Evolutionary conservation across 2,113 vertebrate species (phyloP), one percentile per base, ranked within the genome.

Genomic region (Sturnira hondurensis): DNA sequence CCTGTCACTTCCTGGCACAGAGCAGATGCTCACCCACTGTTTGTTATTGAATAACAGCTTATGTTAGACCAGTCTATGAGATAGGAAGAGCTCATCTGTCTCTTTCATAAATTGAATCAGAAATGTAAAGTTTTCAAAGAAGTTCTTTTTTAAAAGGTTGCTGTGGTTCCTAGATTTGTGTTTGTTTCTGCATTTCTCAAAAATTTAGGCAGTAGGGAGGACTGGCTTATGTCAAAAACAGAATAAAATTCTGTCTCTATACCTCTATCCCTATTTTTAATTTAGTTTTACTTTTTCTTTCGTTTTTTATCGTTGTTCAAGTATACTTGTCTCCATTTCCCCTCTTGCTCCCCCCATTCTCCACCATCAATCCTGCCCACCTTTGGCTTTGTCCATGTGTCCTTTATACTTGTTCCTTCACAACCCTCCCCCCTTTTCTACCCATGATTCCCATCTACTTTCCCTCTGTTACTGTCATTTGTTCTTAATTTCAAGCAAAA

Each of bases 131-230:
- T 50, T 94, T 81, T 33, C 63, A 90, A 87, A 76, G 36, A 86
- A 71, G 24, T 1, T 90, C 19, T 74, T 93, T 78, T 52, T 74
- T 74, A 52, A 96, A 86, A 90, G 58, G 17, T 16, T 67, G 31
- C n/a, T 85, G 13, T 50, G 8, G 22, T 89, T 97, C 50, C 58
- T 54, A 84, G 22, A 90, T 41, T 52, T 71, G 14, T 24, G n/a
- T 77, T 77, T 97, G 14, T 94, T 82, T 92, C 58, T 78, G 81
- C 7, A 90, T 82, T 91, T 91, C 36, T 88, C 38, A 93, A 63
- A 33, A 95, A 81, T 96, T 82, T 92, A 89, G 45, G 67, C 20
- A 84, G n/a, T 26, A 54, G 22, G 14, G 45, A 20, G 4, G 28
- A 89, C 11, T 61, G 76, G 20, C 63, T 87, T 80, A 70, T n/a